Base-by-base conservation (phyloP, 2,888 invertebrate species). In the Agelastica alni region DNA sequence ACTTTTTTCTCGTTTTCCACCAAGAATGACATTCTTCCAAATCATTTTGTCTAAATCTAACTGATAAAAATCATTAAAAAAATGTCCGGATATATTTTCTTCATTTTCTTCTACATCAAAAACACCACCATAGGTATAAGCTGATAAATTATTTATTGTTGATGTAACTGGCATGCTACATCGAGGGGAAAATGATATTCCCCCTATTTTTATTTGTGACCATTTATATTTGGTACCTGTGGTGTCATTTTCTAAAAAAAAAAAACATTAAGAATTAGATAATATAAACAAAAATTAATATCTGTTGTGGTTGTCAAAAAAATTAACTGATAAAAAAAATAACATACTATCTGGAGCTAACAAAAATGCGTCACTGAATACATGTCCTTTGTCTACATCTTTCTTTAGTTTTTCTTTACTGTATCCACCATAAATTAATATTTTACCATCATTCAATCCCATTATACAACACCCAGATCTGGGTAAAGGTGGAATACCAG, bases 81-180 rank as follows among this genome's bases (percentile, higher is more conserved):
- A 93, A 56, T 84, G 85, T 0, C 93, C 91, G 4, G 82, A 80
- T 1, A 95, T 76, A 70, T 90, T 62, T 58, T 75, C 74, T 46
- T 94, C 93, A 45, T 89, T 86, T 69, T 91, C 89, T 70, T 92
- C 88, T 45, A 86, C 81, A 66, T 95, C 95, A 79, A 85, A 82
- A 7, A 95, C 90, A 1, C 96, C 96, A 0, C 96, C 96, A 74
- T 93, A 96, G 55, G 89, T 83, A 67, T 91, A 89, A 0, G 88
- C 90, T 47, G 83, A 80, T 41, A 61, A 49, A 55, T 84, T 84
- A 62, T 83, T 85, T 13, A 85, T 80, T 31, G 83, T 79, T 42
- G 80, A 76, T 4, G 87, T 81, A 55, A 84, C 79, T 5, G 88
- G 85, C 67, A 91, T 85, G 10, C 89, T 86, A 66, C 88, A 84